Percentiles rank a stretch among this genome's conserved stretches.
Evolutionary conservation across 2,888 invertebrate genomes (phyloP).

Genomic region (Pyrochroa serraticornis): DNA sequence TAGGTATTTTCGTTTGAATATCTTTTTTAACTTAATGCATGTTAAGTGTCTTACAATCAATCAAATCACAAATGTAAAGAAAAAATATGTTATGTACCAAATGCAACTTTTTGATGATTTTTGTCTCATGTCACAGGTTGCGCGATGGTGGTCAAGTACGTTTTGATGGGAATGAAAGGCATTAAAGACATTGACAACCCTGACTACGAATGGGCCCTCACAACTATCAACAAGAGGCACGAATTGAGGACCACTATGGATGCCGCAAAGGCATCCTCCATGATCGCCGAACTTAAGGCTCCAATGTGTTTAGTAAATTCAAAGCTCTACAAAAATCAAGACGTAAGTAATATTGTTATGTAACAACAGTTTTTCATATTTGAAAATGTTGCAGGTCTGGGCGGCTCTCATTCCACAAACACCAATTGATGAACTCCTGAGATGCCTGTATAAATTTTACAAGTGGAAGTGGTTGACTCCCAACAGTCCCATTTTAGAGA

Average conservation of each 20-base stretch:
- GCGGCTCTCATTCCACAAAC: slow-evolving; percentile 64
- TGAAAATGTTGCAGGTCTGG: slow-evolving; percentile 63
- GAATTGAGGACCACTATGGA: slow-evolving; percentile 58
- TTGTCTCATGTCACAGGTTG: slow-evolving; percentile 41
- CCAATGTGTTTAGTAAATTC: slow-evolving; percentile 73
- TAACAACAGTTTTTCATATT: slow-evolving; percentile 13
- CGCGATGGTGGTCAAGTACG: slow-evolving; percentile 56
- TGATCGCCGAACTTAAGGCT: slow-evolving; percentile 62
- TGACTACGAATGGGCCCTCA: slow-evolving; percentile 52
- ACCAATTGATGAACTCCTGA: slow-evolving; percentile 61
- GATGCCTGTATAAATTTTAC: slow-evolving; percentile 66
- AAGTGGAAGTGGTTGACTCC: slow-evolving; percentile 66
- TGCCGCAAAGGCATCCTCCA: slow-evolving; percentile 59
- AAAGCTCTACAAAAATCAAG: slow-evolving; percentile 66
- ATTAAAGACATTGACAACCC: slow-evolving; percentile 56
- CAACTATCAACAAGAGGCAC: slow-evolving; percentile 60
- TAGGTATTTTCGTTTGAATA: too few relatives aligned
- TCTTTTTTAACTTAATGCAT: too few relatives aligned
- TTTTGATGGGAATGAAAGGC: slow-evolving; percentile 62
- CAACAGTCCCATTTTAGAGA: slow-evolving; percentile 60
- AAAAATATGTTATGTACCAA: too few relatives aligned
- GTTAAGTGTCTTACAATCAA: too few relatives aligned
- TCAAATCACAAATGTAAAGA: too few relatives aligned
- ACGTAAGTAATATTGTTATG: slow-evolving; percentile 57
- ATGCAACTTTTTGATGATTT: slow-evolving; percentile 8